Base-by-base conservation (phyloP, 1,140 invertebrate genomes). In the Listronotus oregonensis region DNA sequence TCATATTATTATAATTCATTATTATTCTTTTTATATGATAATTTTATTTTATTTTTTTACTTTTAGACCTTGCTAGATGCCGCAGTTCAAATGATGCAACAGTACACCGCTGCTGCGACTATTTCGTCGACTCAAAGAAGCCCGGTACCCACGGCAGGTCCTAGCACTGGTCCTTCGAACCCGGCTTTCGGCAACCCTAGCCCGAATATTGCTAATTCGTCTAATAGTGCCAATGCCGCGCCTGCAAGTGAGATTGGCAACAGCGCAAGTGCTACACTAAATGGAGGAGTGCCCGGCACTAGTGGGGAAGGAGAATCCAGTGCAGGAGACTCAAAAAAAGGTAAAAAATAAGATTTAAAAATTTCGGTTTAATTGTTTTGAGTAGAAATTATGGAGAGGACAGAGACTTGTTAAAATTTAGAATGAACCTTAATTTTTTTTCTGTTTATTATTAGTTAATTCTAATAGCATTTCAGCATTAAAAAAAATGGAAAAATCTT, bases 11-110 rank as follows among this genome's bases (percentile, higher is more conserved):
- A n/a, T n/a, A n/a, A n/a, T n/a, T n/a, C n/a, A n/a, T n/a, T n/a
- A n/a, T n/a, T n/a, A n/a, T n/a, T n/a, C n/a, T n/a, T n/a, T n/a
- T n/a, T n/a, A n/a, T n/a, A n/a, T n/a, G n/a, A n/a, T n/a, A n/a
- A n/a, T n/a, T n/a, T n/a, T n/a, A n/a, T 11, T 55, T 44, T 34
- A 21, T 52, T 64, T 57, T 54, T 31, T 50, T 71, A 64, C 9
- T 14, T 57, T 10, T 52, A 78, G 77, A 82, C 90, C 0, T 85
- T 97, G 78, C 77, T 97, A 63, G 94, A 97, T 80, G 92, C 93
- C 17, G 92, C 94, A 42, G 88, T 93, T 62, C 78, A 93, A 18
- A 87, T 96, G 78, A 94, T 97, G 86, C 88, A 93, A 69, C 94
- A 97, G 77, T 96, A 96, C 79, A 88, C 87, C 52, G 82, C 85